Conservation (phyloP, 2,888 invertebrate genomes). For the Phaonia tiefii region DNA sequence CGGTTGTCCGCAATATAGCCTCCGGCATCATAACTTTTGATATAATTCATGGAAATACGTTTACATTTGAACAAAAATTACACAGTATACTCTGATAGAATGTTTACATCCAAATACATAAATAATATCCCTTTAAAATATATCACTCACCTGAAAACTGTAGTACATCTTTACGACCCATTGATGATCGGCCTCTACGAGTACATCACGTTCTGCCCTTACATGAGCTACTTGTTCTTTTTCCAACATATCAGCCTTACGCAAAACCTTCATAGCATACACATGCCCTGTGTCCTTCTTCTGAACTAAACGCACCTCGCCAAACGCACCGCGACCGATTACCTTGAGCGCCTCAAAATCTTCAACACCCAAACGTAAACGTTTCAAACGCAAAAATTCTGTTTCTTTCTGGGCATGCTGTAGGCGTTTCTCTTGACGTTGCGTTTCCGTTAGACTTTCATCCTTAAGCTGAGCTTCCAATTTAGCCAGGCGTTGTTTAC, state of each 20-base stretch:
- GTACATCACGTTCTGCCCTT: constrained; percentile 97
- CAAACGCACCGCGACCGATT: constrained; percentile 95
- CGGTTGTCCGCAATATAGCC: neutral
- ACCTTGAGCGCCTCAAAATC: constrained; percentile 99
- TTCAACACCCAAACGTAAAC: constrained; percentile 97
- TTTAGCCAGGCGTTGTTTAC: constrained; percentile 96
- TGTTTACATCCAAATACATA: neutral
- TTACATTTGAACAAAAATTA: too few relatives aligned
- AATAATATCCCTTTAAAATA: neutral
- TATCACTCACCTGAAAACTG: constrained; percentile 87
- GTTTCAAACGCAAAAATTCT: constrained; percentile 97
- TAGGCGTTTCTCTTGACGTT: constrained; percentile 91
- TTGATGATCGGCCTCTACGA: constrained; percentile 99
- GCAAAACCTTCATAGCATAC: constrained; percentile 99
- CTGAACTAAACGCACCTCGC: constrained; percentile 98
- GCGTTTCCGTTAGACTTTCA: constrained; percentile 95
- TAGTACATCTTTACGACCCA: constrained; percentile 99
- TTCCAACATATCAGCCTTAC: constrained; percentile 99
- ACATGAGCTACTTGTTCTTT: constrained; percentile 99
- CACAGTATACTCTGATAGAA: too few relatives aligned
- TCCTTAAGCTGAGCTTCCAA: constrained; percentile 98
- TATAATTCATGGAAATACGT: too few relatives aligned
- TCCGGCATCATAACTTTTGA: too few relatives aligned
- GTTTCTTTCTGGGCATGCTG: constrained; percentile 99
- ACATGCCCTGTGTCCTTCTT: constrained; percentile 99